phyloP scores from a whole-genome alignment of 2,113 vertebrate species.

The Kobus ellipsiprymnus region DNA sequence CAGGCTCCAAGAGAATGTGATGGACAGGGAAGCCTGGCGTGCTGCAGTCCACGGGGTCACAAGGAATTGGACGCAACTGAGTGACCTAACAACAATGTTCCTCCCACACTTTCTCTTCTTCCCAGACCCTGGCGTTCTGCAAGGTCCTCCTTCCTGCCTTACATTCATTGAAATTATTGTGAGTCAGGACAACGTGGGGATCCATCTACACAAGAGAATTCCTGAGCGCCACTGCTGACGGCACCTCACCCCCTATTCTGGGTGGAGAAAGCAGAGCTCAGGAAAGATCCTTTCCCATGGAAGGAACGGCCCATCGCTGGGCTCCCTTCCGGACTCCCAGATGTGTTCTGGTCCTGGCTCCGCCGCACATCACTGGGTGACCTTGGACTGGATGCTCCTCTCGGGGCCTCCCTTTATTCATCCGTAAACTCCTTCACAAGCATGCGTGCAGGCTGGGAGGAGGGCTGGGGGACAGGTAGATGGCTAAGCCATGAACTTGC shows the following conservation, averaged over 20 bases:
- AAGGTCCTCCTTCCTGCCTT: neutral
- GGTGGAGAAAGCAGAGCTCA: neutral
- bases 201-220: neutral
- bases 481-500: neutral
- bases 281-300: neutral
- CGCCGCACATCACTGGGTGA: neutral
- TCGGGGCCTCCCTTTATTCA: neutral
- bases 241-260: neutral
- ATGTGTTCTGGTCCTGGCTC: neutral
- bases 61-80: neutral
- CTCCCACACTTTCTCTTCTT: neutral
- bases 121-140: neutral
- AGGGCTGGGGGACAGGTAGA: neutral
- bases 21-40: neutral
- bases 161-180: neutral
- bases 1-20: neutral
- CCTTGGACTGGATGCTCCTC: neutral
- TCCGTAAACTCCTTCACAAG: neutral
- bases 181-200: neutral
- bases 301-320: neutral
- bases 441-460: neutral
- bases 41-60: neutral
- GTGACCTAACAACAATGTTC: neutral
- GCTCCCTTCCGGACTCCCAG: neutral
- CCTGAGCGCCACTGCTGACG: neutral